Percentiles rank a stretch among this genome's conserved stretches.
These are phyloP conservation scores for Halesus radiatus DNA, from an alignment of 1,140 invertebrate genomes.

Conservation along the genomic window DNA sequence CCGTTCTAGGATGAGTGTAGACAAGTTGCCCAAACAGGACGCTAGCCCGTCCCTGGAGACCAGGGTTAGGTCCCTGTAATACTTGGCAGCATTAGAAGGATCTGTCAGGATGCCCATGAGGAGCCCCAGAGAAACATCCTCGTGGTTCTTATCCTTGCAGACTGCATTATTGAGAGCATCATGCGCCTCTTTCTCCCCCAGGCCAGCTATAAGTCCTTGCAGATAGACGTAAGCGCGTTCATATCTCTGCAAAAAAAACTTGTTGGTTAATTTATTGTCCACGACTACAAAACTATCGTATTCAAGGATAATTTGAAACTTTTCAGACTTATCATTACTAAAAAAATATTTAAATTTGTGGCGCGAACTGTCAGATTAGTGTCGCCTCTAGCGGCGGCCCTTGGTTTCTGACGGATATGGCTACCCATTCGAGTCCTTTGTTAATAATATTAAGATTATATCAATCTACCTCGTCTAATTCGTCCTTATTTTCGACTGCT, in stretches of 20 bases:
- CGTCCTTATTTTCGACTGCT: slow-evolving; percentile 85
- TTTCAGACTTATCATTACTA: not conserved
- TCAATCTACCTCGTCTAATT: slow-evolving; percentile 84
- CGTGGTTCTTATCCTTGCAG: slow-evolving; percentile 89
- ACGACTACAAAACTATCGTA: not conserved
- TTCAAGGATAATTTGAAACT: not conserved
- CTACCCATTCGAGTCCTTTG: slow-evolving; percentile 73
- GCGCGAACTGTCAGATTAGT: slow-evolving; percentile 42
- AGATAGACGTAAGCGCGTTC: slow-evolving; percentile 85
- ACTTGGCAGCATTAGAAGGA: slow-evolving; percentile 84
- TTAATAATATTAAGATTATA: slow-evolving; percentile 68
- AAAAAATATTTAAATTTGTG: slow-evolving; percentile 55
- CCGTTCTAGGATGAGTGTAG: slow-evolving; percentile 89
- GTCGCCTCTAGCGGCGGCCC: slow-evolving; percentile 67
- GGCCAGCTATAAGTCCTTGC: slow-evolving; percentile 81
- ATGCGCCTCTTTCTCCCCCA: slow-evolving; percentile 94
- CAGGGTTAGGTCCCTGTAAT: slow-evolving; percentile 92
- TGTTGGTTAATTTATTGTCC: not conserved
- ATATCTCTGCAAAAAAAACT: slow-evolving; percentile 83
- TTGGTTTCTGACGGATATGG: slow-evolving; percentile 70
- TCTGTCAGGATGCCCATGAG: slow-evolving; percentile 92
- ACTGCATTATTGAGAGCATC: slow-evolving; percentile 90
- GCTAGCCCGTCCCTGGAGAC: slow-evolving; percentile 90
- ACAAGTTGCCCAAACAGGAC: slow-evolving; percentile 84
- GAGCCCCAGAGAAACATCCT: slow-evolving; percentile 93